Percentiles rank a stretch among this genome's conserved stretches.
These are phyloP conservation scores for Epinotia brunnichana DNA, from an alignment of 2,888 invertebrate species.

Conservation along the genomic window DNA sequence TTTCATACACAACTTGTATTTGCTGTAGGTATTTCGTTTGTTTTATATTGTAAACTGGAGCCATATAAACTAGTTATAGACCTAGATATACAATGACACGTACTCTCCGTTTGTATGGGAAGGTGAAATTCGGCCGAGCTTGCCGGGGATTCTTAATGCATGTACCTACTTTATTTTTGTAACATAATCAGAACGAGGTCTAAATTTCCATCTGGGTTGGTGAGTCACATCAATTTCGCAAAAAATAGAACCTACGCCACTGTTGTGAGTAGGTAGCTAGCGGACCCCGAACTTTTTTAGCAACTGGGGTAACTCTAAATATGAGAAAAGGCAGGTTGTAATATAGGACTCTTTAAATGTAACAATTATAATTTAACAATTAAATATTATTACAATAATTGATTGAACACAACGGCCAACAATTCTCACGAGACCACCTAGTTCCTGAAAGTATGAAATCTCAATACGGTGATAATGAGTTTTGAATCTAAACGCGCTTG, in stretches of 20 bases:
- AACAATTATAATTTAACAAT: slow-evolving; percentile 49
- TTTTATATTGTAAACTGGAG: no score
- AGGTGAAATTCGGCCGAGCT: no score
- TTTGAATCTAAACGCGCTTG: not conserved
- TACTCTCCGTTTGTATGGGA: no score
- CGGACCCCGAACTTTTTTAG: not conserved
- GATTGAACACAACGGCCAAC: slow-evolving; percentile 1
- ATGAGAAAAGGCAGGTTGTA: not conserved
- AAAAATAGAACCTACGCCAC: not conserved
- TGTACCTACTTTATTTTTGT: slow-evolving; percentile 63
- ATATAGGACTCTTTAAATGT: not conserved
- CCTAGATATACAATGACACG: no score
- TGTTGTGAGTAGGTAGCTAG: not conserved
- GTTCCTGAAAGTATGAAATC: not conserved
- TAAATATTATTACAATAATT: not conserved
- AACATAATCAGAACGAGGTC: not conserved
- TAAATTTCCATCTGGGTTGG: not conserved
- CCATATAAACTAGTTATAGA: no score
- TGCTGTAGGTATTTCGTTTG: no score
- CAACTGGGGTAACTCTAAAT: not conserved
- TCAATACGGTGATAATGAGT: not conserved
- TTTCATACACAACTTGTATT: no score
- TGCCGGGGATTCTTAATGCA: no score
- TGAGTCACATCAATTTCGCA: not conserved
- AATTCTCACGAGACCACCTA: slow-evolving; percentile 3